phyloP scores from a whole-genome alignment of 2,888 invertebrate species.

The Aromia moschata region DNA sequence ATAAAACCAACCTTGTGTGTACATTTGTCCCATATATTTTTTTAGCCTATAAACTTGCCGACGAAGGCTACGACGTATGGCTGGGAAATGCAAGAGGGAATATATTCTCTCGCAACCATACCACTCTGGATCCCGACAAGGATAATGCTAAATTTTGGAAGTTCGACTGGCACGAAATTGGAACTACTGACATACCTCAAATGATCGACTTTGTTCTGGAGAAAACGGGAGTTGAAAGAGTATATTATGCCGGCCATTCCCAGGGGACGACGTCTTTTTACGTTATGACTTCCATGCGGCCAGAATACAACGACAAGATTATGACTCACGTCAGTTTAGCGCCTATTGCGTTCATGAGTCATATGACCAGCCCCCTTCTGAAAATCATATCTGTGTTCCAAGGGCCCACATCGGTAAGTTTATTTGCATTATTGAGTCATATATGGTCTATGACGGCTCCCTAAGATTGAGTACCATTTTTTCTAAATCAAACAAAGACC shows the following conservation, averaged over 20 bases:
- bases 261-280: constrained; percentile 77
- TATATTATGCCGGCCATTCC: constrained; percentile 85
- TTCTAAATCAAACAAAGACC: too few species aligned
- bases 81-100: constrained; percentile 52
- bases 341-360: constrained; percentile 71
- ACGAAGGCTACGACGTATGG: neutral
- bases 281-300: constrained; percentile 70
- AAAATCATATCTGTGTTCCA: too few species aligned
- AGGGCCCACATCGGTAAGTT: too few species aligned
- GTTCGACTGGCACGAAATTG: constrained; percentile 85
- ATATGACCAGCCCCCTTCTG: constrained; percentile 59
- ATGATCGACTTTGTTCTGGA: constrained; percentile 77
- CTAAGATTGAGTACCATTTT: too few species aligned
- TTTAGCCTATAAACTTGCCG: neutral
- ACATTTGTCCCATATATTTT: too few species aligned
- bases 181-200: constrained; percentile 79
- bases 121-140: constrained; percentile 40
- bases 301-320: constrained; percentile 73
- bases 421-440: too few species aligned
- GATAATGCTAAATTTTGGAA: constrained; percentile 53
- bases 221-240: constrained; percentile 66
- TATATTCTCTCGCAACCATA: constrained; percentile 44
- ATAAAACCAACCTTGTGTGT: too few species aligned
- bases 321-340: constrained; percentile 73
- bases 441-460: too few species aligned